Base-by-base conservation (phyloP, 2,113 vertebrate species). In the Labeo catla region DNA sequence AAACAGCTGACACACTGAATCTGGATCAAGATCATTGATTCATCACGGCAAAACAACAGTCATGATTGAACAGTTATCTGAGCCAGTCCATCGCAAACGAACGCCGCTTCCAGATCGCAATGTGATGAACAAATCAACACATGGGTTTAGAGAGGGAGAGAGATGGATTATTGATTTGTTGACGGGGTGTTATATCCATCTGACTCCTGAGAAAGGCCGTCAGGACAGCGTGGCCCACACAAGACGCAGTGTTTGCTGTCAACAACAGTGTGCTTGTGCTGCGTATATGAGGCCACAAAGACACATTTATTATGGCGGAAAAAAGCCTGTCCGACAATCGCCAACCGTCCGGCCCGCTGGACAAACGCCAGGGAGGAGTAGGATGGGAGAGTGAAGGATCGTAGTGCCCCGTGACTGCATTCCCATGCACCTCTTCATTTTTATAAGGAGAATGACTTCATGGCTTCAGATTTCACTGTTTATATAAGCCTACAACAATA, bases 241-340 rank as follows among this genome's bases (percentile, higher is more conserved):
- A 81, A 84, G 83, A 81, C 39, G 16, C 91, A 93, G 90, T 93
- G 93, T 94, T 92, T 61, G 70, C 50, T 2, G 78, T 23, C 70
- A 89, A 92, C 94, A 93, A 92, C 70, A 89, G 85, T 49, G 10
- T 79, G 28, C 76, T 68, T 91, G 92, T 93, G 11, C 86, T 83
- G 78, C 66, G 87, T 92, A 87, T 88, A 83, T 63, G 76, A n/a
- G 8, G 79, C 23, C 34, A 94, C 93, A 94, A 94, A 93, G 93
- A 88, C 61, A 13, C 84, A 84, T 90, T 91, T 89, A 89, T 93
- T 57, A 81, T 61, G 81, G 76, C 10, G 83, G 84, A 16, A 87
- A 81, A 87, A 52, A 84, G 11, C 66, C 89, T 88, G 89, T 92
- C 83, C 84, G 61, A 49, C 34, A 66, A 54, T n/a, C 7, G 66